Evolutionary conservation across 2,888 invertebrate genomes (phyloP), one percentile per base, ranked within the genome.

Genomic region (Atrina japonica): DNA sequence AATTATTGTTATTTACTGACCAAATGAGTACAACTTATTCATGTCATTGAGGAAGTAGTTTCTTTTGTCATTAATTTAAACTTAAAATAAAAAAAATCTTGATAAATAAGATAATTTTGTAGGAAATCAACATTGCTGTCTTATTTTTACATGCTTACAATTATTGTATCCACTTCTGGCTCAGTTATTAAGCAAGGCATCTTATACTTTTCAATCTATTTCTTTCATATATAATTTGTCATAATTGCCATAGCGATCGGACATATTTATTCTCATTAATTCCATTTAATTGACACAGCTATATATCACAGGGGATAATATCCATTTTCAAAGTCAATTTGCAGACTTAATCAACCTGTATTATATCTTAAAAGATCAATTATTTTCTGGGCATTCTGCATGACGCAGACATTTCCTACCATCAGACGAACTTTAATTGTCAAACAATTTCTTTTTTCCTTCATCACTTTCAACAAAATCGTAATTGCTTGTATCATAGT

Each of bases 231-330:
- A 61, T 49, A 61, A 61, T 35, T 50, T 61, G 18, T 18, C 29
- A 49, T 49, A 61, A 61, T 61, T 61, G 49, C 52, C 30, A 23
- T 23, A 29, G 49, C 23, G 61, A 61, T 61, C 49, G 66, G 55
- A 43, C 18, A 56, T 66, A 45, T 66, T 56, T 53, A 49, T 66
- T 58, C 60, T 66, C 69, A 69, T 69, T 69, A 66, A 71, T 71
- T 71, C 65, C 41, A 21, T 56, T 25, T 66, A 71, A 71, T 71
- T 71, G 66, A 66, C 66, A 71, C 49, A 55, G 49, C 60, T 43
- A 58, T 63, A 23, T 60, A 66, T 71, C 71, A 69, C 49, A 29
- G 63, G 9, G 30, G n/a, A 30, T 61, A 61, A 49, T 61, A 61
- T 49, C 61, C 61, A 61, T 61, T 61, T 49, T 49, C 61, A 49